These are phyloP conservation scores for Abrostola triplasia DNA, from an alignment of 2,888 invertebrate species.

Conservation along the genomic window DNA sequence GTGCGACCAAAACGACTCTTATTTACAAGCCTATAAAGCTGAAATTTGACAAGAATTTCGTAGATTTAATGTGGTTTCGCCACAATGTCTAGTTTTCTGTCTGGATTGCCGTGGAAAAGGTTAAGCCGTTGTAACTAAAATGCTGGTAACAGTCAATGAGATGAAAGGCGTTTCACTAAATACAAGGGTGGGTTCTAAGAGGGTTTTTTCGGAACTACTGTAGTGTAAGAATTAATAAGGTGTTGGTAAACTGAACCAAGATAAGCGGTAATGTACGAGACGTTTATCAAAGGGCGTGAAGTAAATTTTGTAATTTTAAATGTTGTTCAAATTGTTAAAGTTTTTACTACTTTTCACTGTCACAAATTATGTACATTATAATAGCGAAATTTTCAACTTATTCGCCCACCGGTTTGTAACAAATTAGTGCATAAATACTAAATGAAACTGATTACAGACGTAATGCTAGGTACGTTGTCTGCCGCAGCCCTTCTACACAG, in stretches of 20 bases:
- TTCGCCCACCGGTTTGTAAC: no score
- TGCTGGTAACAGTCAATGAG: slow-evolving; percentile 63
- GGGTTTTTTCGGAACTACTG: slow-evolving; percentile 29
- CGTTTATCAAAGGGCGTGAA: neutral
- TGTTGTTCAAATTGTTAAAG: no score
- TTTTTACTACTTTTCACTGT: no score
- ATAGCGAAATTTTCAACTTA: no score
- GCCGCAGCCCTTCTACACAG: no score
- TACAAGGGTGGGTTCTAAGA: slow-evolving; percentile 40
- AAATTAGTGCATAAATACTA: no score
- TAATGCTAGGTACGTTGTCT: no score
- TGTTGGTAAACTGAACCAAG: slow-evolving; percentile 24
- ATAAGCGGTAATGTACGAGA: slow-evolving; percentile 4
- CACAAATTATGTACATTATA: no score
- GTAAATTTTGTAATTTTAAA: no score
- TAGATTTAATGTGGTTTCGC: slow-evolving; percentile 33
- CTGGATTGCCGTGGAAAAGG: slow-evolving; percentile 76
- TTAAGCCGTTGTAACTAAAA: slow-evolving; percentile 73
- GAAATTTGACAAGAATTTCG: slow-evolving; percentile 1
- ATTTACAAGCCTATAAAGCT: slow-evolving; percentile 23
- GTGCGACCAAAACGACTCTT: slow-evolving; percentile 49
- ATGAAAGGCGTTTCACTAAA: slow-evolving; percentile 55
- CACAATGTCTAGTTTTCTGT: slow-evolving; percentile 77
- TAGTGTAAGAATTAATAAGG: slow-evolving; percentile 34
- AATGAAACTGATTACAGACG: no score